Percentiles rank a stretch among this genome's conserved stretches.
Evolutionary conservation across 1,140 invertebrate species (phyloP).

Genomic region (Megathymus violae): DNA sequence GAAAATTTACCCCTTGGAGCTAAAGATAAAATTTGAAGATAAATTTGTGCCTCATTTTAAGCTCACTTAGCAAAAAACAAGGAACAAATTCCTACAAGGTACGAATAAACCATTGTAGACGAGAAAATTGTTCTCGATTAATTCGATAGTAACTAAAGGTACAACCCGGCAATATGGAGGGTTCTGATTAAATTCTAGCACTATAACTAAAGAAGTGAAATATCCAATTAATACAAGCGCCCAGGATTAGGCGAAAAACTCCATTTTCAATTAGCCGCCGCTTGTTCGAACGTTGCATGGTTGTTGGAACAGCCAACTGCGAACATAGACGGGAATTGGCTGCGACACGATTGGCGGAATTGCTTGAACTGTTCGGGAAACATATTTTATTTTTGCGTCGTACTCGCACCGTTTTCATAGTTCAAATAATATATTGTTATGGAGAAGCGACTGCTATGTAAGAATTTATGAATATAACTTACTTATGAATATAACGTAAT

Average conservation of each 20-base stretch:
- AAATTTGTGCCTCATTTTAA: no score
- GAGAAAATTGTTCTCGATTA: neutral
- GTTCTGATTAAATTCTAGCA: constrained; percentile 17
- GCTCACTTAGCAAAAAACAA: no score
- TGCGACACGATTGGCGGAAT: constrained; percentile 64
- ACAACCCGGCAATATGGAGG: neutral
- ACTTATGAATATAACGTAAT: no score
- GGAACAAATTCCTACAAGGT: no score
- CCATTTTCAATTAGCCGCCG: constrained; percentile 72
- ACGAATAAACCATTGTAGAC: no score
- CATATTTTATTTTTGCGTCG: constrained; percentile 67
- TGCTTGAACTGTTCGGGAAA: constrained; percentile 56
- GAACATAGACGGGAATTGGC: constrained; percentile 60
- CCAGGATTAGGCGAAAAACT: constrained; percentile 61
- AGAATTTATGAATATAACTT: no score
- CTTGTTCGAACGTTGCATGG: constrained; percentile 51
- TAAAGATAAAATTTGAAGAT: no score
- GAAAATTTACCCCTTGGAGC: no score
- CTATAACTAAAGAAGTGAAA: constrained; percentile 29
- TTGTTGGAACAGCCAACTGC: constrained; percentile 15
- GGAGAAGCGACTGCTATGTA: no score
- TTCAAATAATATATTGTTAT: no score
- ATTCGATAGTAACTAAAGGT: neutral
- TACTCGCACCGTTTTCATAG: constrained; percentile 49
- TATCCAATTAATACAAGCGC: constrained; percentile 43